Percentiles rank a stretch among this genome's conserved stretches.
phyloP scores from a whole-genome alignment of 2,888 invertebrate species.

The Apamea crenata region DNA sequence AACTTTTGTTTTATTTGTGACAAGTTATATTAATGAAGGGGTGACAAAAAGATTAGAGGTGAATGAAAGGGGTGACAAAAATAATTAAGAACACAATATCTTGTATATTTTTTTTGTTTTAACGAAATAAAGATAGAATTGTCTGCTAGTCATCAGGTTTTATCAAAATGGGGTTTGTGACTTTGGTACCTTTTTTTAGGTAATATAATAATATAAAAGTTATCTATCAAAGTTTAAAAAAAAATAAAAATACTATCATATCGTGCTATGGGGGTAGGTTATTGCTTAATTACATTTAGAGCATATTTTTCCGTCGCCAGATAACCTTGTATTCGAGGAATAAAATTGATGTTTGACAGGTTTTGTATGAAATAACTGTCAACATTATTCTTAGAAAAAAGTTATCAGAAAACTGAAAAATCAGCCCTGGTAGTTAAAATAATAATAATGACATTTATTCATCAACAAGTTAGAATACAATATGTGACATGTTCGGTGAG shows the following conservation, averaged over 20 bases:
- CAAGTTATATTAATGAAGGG: constrained; percentile 18
- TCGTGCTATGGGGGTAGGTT: background rate
- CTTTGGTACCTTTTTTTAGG: background rate
- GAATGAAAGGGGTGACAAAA: constrained; percentile 21
- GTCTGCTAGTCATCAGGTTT: constrained; percentile 6
- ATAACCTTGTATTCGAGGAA: too few relatives aligned
- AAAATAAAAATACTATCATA: background rate
- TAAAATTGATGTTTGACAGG: too few relatives aligned
- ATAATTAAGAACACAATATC: constrained; percentile 3
- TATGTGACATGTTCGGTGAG: too few relatives aligned
- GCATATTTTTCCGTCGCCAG: too few relatives aligned
- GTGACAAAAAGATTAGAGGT: constrained; percentile 10
- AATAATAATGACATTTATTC: too few relatives aligned
- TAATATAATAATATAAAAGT: background rate
- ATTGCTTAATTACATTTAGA: background rate
- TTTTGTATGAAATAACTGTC: too few relatives aligned
- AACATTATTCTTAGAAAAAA: too few relatives aligned
- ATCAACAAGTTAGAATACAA: too few relatives aligned
- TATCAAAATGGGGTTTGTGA: background rate
- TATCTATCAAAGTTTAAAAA: background rate
- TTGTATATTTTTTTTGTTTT: background rate
- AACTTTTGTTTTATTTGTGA: constrained; percentile 53
- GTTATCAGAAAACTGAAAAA: too few relatives aligned
- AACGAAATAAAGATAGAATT: background rate
- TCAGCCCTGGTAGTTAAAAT: too few relatives aligned